Base-by-base conservation (phyloP, 1,140 invertebrate genomes). In the Sipha flava region DNA sequence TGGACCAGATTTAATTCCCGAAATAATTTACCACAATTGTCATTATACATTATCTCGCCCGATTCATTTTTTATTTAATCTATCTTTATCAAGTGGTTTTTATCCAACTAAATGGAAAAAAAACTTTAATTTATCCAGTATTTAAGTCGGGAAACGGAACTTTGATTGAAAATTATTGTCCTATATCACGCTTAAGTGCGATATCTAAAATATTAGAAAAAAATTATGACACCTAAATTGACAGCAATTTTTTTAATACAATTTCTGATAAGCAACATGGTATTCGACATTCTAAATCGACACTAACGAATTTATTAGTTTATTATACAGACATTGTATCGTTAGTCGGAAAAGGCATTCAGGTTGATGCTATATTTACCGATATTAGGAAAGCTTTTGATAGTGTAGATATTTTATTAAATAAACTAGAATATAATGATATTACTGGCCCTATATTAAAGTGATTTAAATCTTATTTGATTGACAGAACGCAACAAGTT, bases 141-240 rank as follows among this genome's bases (percentile, higher is more conserved):
- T 73, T 26, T 54, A 83, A 83, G 75, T 26, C n/a, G 3, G 82
- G 82, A 0, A 31, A 80, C 45, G 59, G n/a, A 34, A 34, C 49
- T 18, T 64, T 80, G 68, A 40, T 82, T 34, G 54, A 52, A 47
- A 82, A 83, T 40, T 82, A 83, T 79, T 52, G 82, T 34, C 82
- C 81, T 14, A 83, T 83, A 26, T 79, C 81, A 0, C 80, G 79
- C n/a, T 40, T 82, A n/a, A 81, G 79, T 47, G 26, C 52, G 1
- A 81, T 82, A 21, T 75, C 79, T 1, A 83, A 83, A 81, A 9
- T 83, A 3, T 80, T 80, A 31, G 79, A 80, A 21, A 52, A n/a
- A 45, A n/a, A 45, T 80, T 40, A 37, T 80, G 18, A 18, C 5
- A 34, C 9, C 43, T 16, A 72, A 49, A 52, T 34, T 80, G 4